Percentiles rank a stretch among this genome's conserved stretches.
These are phyloP conservation scores for Ecdyonurus torrentis DNA, from an alignment of 2,888 invertebrate species.

Conservation along the genomic window DNA sequence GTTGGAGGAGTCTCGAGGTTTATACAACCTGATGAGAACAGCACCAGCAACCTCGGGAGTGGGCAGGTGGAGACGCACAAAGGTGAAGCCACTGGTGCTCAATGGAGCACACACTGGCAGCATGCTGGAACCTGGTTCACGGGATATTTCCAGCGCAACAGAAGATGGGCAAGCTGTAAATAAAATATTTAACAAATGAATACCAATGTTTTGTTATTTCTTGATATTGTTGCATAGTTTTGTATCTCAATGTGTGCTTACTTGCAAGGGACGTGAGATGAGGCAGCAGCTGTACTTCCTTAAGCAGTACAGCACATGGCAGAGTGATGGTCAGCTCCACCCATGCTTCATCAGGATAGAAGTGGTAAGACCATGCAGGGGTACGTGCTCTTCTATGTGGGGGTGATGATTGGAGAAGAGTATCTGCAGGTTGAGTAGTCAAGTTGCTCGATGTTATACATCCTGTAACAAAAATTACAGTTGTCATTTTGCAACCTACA, in stretches of 20 bases:
- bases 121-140: constrained; percentile 58
- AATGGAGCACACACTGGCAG: constrained; percentile 74
- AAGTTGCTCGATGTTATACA: constrained; percentile 64
- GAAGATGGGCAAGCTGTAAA: constrained; percentile 67
- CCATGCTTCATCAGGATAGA: constrained; percentile 77
- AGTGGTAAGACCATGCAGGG: constrained; percentile 93
- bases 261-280: constrained; percentile 67
- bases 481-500: not conserved
- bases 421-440: constrained; percentile 77
- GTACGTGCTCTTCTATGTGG: constrained; percentile 72
- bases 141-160: constrained; percentile 69
- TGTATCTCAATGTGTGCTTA: constrained; percentile 25
- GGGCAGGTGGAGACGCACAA: constrained; percentile 65
- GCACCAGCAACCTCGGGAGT: constrained; percentile 73
- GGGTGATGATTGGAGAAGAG: constrained; percentile 64
- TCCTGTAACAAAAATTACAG: constrained; percentile 24
- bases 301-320: constrained; percentile 74
- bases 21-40: constrained; percentile 59
- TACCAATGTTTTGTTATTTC: not conserved
- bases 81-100: constrained; percentile 72
- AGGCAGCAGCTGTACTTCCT: constrained; percentile 76
- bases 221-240: too few relatives aligned
- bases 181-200: constrained; percentile 5
- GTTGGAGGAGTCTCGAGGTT: constrained; percentile 76
- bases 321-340: constrained; percentile 73